Evolutionary conservation across 2,888 invertebrate species (phyloP).

Genomic region (Thalpophila matura): DNA sequence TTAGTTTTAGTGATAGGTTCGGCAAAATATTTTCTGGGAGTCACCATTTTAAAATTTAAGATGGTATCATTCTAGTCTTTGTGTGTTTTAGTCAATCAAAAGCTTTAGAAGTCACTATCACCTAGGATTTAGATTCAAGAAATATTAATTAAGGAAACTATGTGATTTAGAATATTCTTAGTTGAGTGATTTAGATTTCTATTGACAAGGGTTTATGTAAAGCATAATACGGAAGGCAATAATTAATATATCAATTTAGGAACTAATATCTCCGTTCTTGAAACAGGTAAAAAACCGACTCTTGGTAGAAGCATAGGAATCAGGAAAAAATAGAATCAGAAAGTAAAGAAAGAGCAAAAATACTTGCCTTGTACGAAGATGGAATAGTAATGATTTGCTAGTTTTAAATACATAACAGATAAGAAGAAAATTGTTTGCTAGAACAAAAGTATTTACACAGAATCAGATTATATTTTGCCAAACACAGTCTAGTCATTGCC

Average conservation of each 20-base stretch:
- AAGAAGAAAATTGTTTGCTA: neutral
- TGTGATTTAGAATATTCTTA: slow-evolving; percentile 5
- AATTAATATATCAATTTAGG: no score
- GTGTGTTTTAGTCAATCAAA: slow-evolving; percentile 3
- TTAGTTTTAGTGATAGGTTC: slow-evolving; percentile 46
- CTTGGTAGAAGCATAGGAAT: neutral
- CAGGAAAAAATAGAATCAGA: neutral
- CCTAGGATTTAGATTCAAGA: neutral
- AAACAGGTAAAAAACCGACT: neutral
- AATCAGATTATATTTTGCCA: slow-evolving; percentile 56
- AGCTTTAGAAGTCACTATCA: neutral
- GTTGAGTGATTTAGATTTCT: neutral
- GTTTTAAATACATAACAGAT: neutral
- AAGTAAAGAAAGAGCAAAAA: neutral
- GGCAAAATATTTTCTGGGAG: slow-evolving; percentile 57
- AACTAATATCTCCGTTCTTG: neutral
- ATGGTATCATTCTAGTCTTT: slow-evolving; percentile 4
- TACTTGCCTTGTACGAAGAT: slow-evolving; percentile 2
- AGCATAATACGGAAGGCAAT: no score
- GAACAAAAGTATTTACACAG: neutral
- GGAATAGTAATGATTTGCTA: slow-evolving; percentile 29
- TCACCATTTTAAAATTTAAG: neutral
- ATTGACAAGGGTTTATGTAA: neutral
- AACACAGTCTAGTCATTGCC: slow-evolving; percentile 58
- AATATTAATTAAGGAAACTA: neutral